phyloP scores from a whole-genome alignment of 2,888 invertebrate species.

The Leptinotarsa rubiginosa region DNA sequence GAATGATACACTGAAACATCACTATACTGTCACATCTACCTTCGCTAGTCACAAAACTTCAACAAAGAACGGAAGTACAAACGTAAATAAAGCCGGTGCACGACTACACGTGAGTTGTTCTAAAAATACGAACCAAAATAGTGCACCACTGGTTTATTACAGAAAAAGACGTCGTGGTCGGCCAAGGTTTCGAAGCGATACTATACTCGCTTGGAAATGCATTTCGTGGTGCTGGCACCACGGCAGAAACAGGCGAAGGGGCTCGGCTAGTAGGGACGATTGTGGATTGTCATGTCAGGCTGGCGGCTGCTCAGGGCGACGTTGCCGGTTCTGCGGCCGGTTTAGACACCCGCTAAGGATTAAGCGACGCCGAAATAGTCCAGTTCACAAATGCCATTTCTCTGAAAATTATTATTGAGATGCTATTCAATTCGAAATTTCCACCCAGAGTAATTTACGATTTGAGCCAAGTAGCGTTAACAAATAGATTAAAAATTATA shows the following conservation, averaged over 20 bases:
- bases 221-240: conserved; percentile 35
- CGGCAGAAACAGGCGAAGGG: conserved; percentile 28
- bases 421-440: no score
- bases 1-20: conserved; percentile 88
- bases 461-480: no score
- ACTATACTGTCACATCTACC: conserved; percentile 40
- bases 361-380: not conserved
- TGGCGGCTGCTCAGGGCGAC: conserved; percentile 20
- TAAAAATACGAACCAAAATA: conserved; percentile 50
- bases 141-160: conserved; percentile 32
- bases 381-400: not conserved
- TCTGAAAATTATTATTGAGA: no score
- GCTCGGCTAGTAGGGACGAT: conserved; percentile 38
- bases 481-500: no score
- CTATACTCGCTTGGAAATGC: conserved; percentile 32
- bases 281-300: conserved; percentile 37
- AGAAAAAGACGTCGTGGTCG: conserved; percentile 23
- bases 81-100: conserved; percentile 56
- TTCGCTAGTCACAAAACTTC: conserved; percentile 32
- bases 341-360: conserved; percentile 20
- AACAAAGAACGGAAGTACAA: conserved; percentile 52
- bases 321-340: conserved; percentile 26
- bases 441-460: no score
- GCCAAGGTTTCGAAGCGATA: conserved; percentile 32
- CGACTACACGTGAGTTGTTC: conserved; percentile 47